These are phyloP conservation scores for Sinotaia quadrata DNA, from an alignment of 2,888 invertebrate species.

Conservation along the genomic window DNA sequence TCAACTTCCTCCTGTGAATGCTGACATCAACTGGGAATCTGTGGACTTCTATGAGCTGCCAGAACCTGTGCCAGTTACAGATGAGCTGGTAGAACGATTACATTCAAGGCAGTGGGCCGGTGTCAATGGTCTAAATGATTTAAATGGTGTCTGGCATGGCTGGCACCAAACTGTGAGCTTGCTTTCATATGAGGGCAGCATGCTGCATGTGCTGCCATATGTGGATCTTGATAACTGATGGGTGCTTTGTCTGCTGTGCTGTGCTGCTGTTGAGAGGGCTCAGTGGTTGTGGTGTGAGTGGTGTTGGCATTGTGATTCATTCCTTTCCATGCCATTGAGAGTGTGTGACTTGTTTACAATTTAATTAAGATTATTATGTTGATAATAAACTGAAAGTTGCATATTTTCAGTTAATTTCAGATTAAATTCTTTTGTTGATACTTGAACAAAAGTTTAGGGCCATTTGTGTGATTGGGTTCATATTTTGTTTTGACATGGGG, in stretches of 20 bases:
- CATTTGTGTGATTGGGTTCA: no score
- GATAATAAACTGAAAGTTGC: no score
- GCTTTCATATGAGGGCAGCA: conserved; percentile 83
- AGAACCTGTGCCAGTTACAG: conserved; percentile 72
- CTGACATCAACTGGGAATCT: conserved; percentile 74
- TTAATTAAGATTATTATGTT: no score
- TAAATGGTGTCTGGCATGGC: conserved; percentile 81
- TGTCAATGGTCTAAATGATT: conserved; percentile 75
- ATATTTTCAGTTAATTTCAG: no score
- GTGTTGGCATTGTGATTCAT: not conserved
- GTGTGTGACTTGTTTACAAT: no score
- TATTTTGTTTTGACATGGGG: no score
- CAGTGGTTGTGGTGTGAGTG: not conserved
- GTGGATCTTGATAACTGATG: conserved; percentile 91
- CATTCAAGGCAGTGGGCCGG: conserved; percentile 71
- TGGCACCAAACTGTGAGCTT: conserved; percentile 91
- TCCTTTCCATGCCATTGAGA: no score
- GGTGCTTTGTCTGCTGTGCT: no score
- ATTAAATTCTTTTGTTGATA: no score
- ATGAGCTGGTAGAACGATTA: conserved; percentile 63
- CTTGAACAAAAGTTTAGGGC: no score
- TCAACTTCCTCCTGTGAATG: conserved; percentile 80
- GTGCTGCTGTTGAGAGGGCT: not conserved
- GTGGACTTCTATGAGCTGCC: conserved; percentile 73
- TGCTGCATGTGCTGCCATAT: conserved; percentile 94